Base-by-base conservation (phyloP, 2,797 vertebrate species). In the Crocodylus rhombifer region DNA sequence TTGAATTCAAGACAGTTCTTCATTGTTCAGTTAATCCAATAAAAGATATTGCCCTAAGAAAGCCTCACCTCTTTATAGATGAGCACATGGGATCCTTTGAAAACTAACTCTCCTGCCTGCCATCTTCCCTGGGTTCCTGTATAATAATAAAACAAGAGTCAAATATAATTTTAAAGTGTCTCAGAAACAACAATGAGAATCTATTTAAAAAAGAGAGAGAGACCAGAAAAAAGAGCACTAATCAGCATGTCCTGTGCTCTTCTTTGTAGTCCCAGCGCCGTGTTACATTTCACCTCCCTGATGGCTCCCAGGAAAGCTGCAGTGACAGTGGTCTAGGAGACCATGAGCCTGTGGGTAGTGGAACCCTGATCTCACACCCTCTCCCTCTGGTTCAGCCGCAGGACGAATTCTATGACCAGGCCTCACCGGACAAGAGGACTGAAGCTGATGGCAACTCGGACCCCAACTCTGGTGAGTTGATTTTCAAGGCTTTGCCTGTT, bases 271-370 rank as follows among this genome's bases (percentile, higher is more conserved):
- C 99, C 96, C 99, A 99, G 98, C 99, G 99, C 85, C 99, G 99
- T 90, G 99, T 99, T 98, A 99, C 99, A 91, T 99, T 99, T 98
- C 99, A 99, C 98, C 99, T 99, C 97, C 99, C 99, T 5, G 99
- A 99, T 82, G 99, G 99, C 98, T 99, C 99, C 97, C 99, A 99
- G 98, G 99, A 99, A 98, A 99, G 99, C 98, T 99, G 99, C 99
- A 99, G 99, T 99, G 99, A 99, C 98, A 99, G 99, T 98, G 99
- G 99, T 98, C 98, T 99, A 97, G 99, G 99, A 95, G 99, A 99
- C 98, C 99, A 99, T 94, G 99, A 99, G 98, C 99, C 99, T 69
- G 98, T 99, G 98, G 98, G 99, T 98, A 98, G 99, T 98, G 99
- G 99, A 98, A 98, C 98, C 95, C 98, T 99, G 98, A 99, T 99